Evolutionary conservation across 2,888 invertebrate species (phyloP).

Genomic region (Arge pagana): DNA sequence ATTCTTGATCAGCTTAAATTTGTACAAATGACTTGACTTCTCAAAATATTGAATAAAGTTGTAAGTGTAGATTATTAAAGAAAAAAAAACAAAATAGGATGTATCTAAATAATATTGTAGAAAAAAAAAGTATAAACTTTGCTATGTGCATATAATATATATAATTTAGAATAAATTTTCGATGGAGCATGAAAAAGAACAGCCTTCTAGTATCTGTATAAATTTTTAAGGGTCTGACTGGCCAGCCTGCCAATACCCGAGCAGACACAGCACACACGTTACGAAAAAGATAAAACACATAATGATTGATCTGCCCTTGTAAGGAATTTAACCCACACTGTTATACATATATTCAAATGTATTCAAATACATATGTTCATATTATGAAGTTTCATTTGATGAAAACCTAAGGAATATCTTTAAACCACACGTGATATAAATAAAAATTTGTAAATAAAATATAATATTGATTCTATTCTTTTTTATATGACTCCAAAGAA

Average conservation of each 20-base stretch:
- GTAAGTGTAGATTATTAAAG: slow-evolving; percentile 3
- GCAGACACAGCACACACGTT: slow-evolving; percentile 32
- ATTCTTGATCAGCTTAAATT: slow-evolving; percentile 45
- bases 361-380: neutral
- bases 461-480: slow-evolving; percentile 7
- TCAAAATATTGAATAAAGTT: slow-evolving; percentile 35
- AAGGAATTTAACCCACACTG: slow-evolving; percentile 25
- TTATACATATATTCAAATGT: neutral
- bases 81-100: slow-evolving; percentile 16
- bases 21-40: slow-evolving; percentile 48
- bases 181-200: slow-evolving; percentile 23
- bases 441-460: slow-evolving; percentile 19
- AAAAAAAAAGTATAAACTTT: neutral
- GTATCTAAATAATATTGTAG: slow-evolving; percentile 9
- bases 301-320: slow-evolving; percentile 28
- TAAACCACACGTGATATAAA: slow-evolving; percentile 6
- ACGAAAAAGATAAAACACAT: slow-evolving; percentile 24
- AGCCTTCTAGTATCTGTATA: slow-evolving; percentile 30
- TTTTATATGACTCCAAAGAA: slow-evolving; percentile 3
- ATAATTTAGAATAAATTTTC: slow-evolving; percentile 15
- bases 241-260: slow-evolving; percentile 35
- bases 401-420: slow-evolving; percentile 1
- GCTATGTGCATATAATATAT: slow-evolving; percentile 11
- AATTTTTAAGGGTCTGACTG: slow-evolving; percentile 29
- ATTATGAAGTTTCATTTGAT: neutral